Percentiles rank a stretch among this genome's conserved stretches.
These are phyloP conservation scores for Corythaixoides concolor DNA, from an alignment of 2,113 vertebrate genomes.

Conservation along the genomic window DNA sequence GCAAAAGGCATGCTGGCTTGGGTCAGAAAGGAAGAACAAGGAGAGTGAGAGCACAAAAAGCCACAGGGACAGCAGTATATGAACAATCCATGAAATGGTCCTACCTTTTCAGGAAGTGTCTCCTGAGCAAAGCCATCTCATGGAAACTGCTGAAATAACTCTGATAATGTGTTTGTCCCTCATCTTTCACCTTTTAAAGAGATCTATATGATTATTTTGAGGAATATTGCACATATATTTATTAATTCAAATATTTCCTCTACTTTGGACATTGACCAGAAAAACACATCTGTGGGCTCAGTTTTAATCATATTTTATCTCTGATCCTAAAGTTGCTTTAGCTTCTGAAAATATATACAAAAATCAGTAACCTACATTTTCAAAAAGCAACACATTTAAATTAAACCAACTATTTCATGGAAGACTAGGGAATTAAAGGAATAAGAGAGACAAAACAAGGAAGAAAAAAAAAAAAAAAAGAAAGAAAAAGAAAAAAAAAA, in stretches of 20 bases:
- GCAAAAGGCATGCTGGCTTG: background rate
- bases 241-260: background rate
- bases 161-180: fast-evolving
- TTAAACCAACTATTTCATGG: background rate
- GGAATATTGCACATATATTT: background rate
- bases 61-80: background rate
- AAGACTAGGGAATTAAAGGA: background rate
- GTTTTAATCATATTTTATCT: background rate
- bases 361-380: background rate
- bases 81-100: background rate
- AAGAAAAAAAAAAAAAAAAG: fast-evolving
- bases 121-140: background rate
- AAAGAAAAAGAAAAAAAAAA: background rate
- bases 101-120: background rate
- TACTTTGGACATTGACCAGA: background rate
- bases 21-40: background rate
- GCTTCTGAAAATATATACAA: background rate
- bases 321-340: background rate
- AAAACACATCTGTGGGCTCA: background rate
- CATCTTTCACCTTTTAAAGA: background rate
- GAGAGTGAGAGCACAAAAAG: background rate
- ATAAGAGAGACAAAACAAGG: fast-evolving
- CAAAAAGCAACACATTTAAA: background rate
- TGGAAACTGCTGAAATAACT: background rate
- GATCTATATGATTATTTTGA: background rate